phyloP scores from a whole-genome alignment of 2,113 vertebrate genomes.

The Pao palembangensis region DNA sequence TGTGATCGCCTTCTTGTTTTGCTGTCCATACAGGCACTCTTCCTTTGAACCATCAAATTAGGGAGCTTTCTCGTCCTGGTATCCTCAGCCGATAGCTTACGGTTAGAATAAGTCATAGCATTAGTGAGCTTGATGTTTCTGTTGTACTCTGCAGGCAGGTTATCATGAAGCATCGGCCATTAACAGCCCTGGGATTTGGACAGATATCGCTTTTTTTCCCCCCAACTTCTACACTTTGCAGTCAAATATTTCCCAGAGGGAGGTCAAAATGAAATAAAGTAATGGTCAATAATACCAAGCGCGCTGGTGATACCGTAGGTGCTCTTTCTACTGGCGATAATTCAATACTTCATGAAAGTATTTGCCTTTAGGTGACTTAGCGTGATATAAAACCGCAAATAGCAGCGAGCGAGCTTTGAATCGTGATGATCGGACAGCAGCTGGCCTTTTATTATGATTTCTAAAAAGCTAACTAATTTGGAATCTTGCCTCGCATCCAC shows the following conservation, averaged over 20 bases:
- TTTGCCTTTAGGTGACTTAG: neutral
- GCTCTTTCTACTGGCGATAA: conserved; percentile 10
- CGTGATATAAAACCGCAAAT: too few species aligned
- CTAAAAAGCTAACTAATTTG: too few species aligned
- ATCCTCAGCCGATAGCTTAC: conserved; percentile 2
- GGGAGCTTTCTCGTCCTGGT: conserved; percentile 6
- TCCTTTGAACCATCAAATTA: neutral
- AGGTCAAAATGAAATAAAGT: neutral
- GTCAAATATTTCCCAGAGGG: conserved; percentile 11
- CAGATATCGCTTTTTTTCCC: neutral
- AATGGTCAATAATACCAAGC: neutral
- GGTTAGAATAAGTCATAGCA: neutral
- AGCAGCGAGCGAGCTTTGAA: too few species aligned
- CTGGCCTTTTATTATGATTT: too few species aligned
- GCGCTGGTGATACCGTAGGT: conserved; percentile 9
- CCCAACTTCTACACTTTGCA: neutral
- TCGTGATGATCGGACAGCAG: too few species aligned
- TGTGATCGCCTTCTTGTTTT: conserved; percentile 12
- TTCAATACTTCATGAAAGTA: neutral
- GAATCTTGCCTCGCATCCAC: too few species aligned
- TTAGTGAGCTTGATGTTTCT: conserved; percentile 25
- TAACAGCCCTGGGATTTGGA: neutral
- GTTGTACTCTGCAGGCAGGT: conserved; percentile 35
- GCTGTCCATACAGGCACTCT: conserved; percentile 24
- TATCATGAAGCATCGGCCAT: conserved; percentile 21